Base-by-base conservation (phyloP, 2,888 invertebrate species). In the Nebria salina region DNA sequence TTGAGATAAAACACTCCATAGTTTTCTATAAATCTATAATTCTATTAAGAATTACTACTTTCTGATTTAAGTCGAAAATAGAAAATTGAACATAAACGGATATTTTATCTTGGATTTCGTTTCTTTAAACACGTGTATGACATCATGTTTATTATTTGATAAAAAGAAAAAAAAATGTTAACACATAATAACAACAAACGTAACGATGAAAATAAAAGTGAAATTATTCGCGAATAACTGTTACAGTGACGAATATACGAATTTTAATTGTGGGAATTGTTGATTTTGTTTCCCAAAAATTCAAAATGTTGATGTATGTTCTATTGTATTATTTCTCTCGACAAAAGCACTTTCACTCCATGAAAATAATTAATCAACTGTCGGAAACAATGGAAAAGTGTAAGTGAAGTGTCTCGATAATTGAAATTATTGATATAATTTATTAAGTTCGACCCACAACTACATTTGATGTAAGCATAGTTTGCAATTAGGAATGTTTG, bases 221-320 rank as follows among this genome's bases (percentile, higher is more conserved):
- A 66, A 66, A 66, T 66, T 25, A n/a, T 65, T 4, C 34, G 34
- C 34, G 34, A 34, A 34, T 34, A 34, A 66, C 66, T 66, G 66
- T 34, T 34, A 34, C 4, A 34, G 34, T 34, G 34, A 34, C 34
- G 34, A 34, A 34, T 34, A 34, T 34, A 34, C 34, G 4, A 34
- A 34, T 34, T 34, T 66, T 9, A 25, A 15, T 26, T 43, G 72
- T 77, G 77, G 65, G 77, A 77, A 77, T 64, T 54, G 26, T 72
- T 64, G 72, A 66, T 72, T 68, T 68, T 70, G 72, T 72, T 77
- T 77, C 72, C 72, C 72, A 77, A 77, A 77, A 77, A 72, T 77
- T 72, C 72, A n/a, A 13, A 34, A 34, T 20, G 20, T 20, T 5
- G 34, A 34, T 34, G 34, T 34, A 5, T 66, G 66, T 66, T 25